Evolutionary conservation across 2,888 invertebrate species (phyloP).

Genomic region (Apocheima hispidaria): DNA sequence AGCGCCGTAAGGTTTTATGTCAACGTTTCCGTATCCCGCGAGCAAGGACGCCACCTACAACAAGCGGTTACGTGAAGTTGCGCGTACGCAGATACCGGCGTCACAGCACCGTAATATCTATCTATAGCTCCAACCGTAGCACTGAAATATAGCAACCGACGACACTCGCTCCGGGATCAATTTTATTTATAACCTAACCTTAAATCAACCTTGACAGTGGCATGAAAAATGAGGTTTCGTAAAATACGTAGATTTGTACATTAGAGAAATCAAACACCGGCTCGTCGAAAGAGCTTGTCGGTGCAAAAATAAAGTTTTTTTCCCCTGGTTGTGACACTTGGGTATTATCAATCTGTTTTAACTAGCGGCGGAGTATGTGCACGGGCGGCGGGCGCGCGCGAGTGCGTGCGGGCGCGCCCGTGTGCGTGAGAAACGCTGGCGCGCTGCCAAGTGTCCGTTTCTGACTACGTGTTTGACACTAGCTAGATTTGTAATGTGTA

Average conservation of each 20-base stretch:
- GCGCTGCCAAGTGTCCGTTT: constrained; percentile 52
- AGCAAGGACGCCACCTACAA: constrained; percentile 85
- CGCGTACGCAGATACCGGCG: constrained; percentile 38
- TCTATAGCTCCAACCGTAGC: constrained; percentile 53
- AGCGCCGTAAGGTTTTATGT: constrained; percentile 85
- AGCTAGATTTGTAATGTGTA: constrained; percentile 30
- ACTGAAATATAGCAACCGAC: constrained; percentile 63
- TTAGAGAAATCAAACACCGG: constrained; percentile 74
- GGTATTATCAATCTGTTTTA: constrained; percentile 83
- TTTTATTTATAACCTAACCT: constrained; percentile 80
- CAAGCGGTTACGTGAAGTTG: constrained; percentile 18
- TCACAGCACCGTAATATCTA: constrained; percentile 51
- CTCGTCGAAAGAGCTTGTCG: constrained; percentile 58
- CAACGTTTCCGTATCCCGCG: constrained; percentile 87
- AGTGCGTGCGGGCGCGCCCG: constrained; percentile 48
- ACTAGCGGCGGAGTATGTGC: constrained; percentile 67
- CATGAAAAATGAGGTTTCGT: constrained; percentile 73
- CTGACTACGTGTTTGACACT: constrained; percentile 36
- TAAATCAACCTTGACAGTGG: constrained; percentile 85
- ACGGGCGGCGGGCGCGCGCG: constrained; percentile 44
- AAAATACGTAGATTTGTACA: constrained; percentile 51
- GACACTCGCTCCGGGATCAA: constrained; percentile 61
- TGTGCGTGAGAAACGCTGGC: constrained; percentile 50
- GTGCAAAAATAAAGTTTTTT: constrained; percentile 73
- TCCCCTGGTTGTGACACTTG: constrained; percentile 78